phyloP scores from a whole-genome alignment of 1,140 invertebrate species.

The Bombus polaris region DNA sequence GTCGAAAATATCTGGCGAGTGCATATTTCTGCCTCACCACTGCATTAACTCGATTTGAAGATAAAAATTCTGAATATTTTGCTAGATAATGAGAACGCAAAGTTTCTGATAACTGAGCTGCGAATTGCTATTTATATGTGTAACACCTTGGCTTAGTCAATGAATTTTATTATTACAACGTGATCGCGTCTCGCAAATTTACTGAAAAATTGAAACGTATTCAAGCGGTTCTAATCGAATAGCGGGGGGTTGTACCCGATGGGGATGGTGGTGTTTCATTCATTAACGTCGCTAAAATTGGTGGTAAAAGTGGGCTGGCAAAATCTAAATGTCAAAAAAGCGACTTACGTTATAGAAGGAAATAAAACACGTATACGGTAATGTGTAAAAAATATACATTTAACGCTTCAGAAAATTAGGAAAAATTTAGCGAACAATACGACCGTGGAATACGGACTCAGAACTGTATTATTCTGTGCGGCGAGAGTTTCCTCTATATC shows the following conservation, averaged over 20 bases:
- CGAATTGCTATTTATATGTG: too few species aligned
- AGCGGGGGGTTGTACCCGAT: not conserved
- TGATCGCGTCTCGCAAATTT: not conserved
- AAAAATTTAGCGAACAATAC: not conserved
- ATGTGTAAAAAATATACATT: not conserved
- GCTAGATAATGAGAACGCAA: not conserved
- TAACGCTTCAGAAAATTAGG: not conserved
- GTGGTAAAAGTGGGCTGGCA: not conserved
- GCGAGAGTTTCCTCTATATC: not conserved
- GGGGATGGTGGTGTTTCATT: not conserved
- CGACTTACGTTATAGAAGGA: not conserved
- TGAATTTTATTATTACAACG: not conserved
- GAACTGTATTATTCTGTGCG: not conserved
- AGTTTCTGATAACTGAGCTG: not conserved
- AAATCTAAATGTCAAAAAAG: not conserved
- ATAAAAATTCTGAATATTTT: not conserved
- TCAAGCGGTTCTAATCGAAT: not conserved
- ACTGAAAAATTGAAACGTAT: not conserved
- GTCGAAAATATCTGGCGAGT: too few species aligned
- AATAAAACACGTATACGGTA: too few species aligned
- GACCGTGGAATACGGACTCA: not conserved
- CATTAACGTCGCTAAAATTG: not conserved
- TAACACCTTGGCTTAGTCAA: too few species aligned
- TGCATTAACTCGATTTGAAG: too few species aligned
- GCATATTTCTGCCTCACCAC: too few species aligned